A percentile compares a stretch with the other conserved stretches of the same genome.
phyloP scores from a whole-genome alignment of 2,113 vertebrate species.

The Hippocampus zosterae region DNA sequence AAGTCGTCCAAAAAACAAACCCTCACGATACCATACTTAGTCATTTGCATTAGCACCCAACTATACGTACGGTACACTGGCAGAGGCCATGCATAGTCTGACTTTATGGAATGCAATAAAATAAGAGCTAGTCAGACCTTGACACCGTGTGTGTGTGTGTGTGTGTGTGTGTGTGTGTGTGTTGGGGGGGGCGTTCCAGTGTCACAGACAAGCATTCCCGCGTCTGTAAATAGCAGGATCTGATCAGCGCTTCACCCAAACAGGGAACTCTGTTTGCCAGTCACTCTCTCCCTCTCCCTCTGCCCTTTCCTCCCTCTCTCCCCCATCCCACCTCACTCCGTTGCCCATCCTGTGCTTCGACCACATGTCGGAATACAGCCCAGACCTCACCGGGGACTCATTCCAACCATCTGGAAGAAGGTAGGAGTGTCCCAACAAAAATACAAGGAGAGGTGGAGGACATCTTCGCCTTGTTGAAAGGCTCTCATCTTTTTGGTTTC shows the following conservation, averaged over 20 bases:
- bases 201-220: constrained; percentile 69
- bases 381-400: constrained; percentile 24
- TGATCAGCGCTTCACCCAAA: constrained; percentile 73
- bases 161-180: constrained; percentile 11
- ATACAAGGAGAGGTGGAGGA: constrained; percentile 52
- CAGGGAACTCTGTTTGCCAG: constrained; percentile 72
- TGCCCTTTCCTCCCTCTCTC: constrained; percentile 48
- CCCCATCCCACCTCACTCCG: constrained; percentile 50
- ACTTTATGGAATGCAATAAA: constrained; percentile 41
- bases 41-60: neutral
- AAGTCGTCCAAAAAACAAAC: too few relatives aligned
- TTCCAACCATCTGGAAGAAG: constrained; percentile 17
- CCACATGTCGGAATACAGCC: constrained; percentile 47
- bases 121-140: constrained; percentile 57
- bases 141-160: constrained; percentile 42
- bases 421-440: constrained; percentile 4
- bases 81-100: neutral
- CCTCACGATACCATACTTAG: too few relatives aligned
- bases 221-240: constrained; percentile 86
- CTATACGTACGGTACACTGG: neutral
- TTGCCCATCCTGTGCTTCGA: constrained; percentile 45
- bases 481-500: constrained; percentile 46
- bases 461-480: constrained; percentile 30
- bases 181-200: constrained; percentile 65
- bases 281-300: constrained; percentile 55